Evolutionary conservation across 2,797 vertebrate species (phyloP).

Genomic region (Spinus olivaceus): DNA sequence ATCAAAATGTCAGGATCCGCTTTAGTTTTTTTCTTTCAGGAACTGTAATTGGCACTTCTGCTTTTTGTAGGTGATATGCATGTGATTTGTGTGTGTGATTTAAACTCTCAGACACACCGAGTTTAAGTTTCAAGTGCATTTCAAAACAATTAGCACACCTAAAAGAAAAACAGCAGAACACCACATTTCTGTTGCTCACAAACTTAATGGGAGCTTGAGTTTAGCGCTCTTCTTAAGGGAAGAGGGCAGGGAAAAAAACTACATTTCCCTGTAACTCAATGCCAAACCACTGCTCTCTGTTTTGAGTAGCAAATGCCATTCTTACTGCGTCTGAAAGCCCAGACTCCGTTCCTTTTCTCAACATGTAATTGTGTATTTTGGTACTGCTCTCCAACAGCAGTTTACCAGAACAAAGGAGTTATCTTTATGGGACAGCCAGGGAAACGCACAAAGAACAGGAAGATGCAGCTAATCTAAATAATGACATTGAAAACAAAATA

Average conservation of each 20-base stretch:
- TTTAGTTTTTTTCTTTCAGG: neutral
- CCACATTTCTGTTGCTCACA: neutral
- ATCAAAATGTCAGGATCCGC: neutral
- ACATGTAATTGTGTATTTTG: constrained; percentile 47
- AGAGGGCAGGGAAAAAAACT: neutral
- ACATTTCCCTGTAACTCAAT: constrained; percentile 26
- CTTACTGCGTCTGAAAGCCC: neutral
- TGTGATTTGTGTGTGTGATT: neutral
- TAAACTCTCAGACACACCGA: neutral
- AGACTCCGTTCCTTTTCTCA: constrained; percentile 35
- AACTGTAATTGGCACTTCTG: neutral
- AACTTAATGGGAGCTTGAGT: neutral
- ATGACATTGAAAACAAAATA: constrained; percentile 37
- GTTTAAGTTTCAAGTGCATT: neutral
- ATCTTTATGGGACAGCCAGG: constrained; percentile 53
- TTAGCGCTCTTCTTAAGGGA: neutral
- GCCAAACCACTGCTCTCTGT: constrained; percentile 26
- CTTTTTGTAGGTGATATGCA: neutral
- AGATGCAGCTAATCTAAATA: constrained; percentile 50
- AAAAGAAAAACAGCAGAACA: neutral
- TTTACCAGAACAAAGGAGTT: constrained; percentile 60
- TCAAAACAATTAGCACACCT: constrained; percentile 13
- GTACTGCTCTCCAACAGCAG: constrained; percentile 26
- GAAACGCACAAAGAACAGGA: constrained; percentile 46
- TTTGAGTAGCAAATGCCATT: constrained; percentile 40